Evolutionary conservation across 2,888 invertebrate genomes (phyloP).

Genomic region (Campoletis raptor): DNA sequence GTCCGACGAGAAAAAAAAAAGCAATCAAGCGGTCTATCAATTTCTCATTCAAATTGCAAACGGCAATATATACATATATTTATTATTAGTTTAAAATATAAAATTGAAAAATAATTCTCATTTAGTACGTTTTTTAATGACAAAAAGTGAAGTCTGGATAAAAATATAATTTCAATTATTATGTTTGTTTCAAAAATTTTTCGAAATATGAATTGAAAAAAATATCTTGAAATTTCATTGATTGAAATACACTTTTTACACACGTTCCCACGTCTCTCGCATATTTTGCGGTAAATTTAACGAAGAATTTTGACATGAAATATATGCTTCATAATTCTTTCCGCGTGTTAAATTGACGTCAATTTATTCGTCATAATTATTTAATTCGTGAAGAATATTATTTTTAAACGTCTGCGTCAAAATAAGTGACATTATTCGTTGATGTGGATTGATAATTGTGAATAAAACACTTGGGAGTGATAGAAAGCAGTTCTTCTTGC

Average conservation of each 20-base stretch:
- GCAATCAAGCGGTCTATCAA: slow-evolving; percentile 5
- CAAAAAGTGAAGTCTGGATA: too few species aligned
- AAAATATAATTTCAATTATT: too few species aligned
- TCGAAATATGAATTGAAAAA: not conserved
- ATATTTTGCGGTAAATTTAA: not conserved
- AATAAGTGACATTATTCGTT: slow-evolving; percentile 37
- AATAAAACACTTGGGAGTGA: slow-evolving; percentile 11
- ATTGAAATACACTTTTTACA: not conserved
- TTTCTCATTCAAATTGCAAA: not conserved
- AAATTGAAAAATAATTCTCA: not conserved
- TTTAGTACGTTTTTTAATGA: too few species aligned
- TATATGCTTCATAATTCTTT: not conserved
- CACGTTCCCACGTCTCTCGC: not conserved
- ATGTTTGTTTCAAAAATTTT: too few species aligned
- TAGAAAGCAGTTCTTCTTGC: slow-evolving; percentile 2
- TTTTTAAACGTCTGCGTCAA: slow-evolving; percentile 35
- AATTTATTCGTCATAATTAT: slow-evolving; percentile 30
- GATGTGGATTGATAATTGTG: slow-evolving; percentile 21
- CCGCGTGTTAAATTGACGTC: not conserved
- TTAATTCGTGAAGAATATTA: slow-evolving; percentile 1
- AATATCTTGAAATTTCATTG: too few species aligned
- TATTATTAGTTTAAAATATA: not conserved
- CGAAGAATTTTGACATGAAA: not conserved
- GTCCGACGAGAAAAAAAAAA: slow-evolving; percentile 3
- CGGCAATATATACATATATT: not conserved